Conservation (phyloP, 2,888 invertebrate genomes). For the Eristalis tenax region DNA sequence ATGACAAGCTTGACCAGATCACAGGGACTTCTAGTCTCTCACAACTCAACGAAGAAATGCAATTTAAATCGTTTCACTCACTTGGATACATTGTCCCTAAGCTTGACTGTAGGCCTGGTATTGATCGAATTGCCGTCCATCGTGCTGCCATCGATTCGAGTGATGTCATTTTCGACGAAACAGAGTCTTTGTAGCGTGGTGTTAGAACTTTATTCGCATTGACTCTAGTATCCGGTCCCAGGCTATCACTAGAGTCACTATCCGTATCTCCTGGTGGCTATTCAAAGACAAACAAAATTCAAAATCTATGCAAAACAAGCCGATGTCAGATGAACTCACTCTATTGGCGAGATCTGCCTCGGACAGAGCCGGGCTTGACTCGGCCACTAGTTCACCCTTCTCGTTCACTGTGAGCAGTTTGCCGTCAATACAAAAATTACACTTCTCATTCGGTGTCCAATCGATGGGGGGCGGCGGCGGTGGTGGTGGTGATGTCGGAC, state of each 20-base stretch:
- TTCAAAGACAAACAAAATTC: not conserved
- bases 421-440: slow-evolving; percentile 91
- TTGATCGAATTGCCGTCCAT: slow-evolving; percentile 85
- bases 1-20: no score
- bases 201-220: slow-evolving; percentile 77
- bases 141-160: slow-evolving; percentile 87
- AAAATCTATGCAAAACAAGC: not conserved
- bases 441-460: slow-evolving; percentile 92
- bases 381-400: slow-evolving; percentile 81
- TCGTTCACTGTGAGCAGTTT: slow-evolving; percentile 84
- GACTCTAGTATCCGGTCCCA: slow-evolving; percentile 77
- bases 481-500: slow-evolving; percentile 75
- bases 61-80: slow-evolving; percentile 62
- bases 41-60: not conserved
- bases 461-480: slow-evolving; percentile 82
- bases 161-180: slow-evolving; percentile 83
- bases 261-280: slow-evolving; percentile 83
- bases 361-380: slow-evolving; percentile 79
- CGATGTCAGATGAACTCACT: slow-evolving; percentile 72
- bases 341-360: slow-evolving; percentile 78
- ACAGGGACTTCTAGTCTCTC: no score
- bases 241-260: slow-evolving; percentile 85
- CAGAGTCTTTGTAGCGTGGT: slow-evolving; percentile 75
- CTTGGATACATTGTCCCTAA: slow-evolving; percentile 76
- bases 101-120: slow-evolving; percentile 74